phyloP scores from a whole-genome alignment of 2,888 invertebrate species.

The Heliconius ismenius region DNA sequence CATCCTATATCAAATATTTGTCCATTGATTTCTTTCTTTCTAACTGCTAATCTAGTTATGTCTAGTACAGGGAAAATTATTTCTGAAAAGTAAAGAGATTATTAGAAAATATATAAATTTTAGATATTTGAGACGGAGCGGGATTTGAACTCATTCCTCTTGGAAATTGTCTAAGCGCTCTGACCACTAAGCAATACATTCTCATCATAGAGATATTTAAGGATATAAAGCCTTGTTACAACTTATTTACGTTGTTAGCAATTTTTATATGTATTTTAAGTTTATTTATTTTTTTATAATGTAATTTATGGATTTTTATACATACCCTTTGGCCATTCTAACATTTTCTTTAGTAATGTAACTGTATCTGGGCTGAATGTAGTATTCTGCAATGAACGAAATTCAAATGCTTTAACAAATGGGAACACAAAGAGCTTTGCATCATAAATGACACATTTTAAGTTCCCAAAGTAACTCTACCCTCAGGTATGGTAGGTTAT shows the following conservation, averaged over 20 bases:
- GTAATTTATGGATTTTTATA: not conserved
- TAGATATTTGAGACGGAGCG: not conserved
- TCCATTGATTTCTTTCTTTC: slow-evolving; percentile 83
- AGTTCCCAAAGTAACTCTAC: not conserved
- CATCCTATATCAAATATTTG: slow-evolving; percentile 70
- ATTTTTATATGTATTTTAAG: no score
- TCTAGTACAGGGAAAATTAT: slow-evolving; percentile 95
- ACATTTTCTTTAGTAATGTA: slow-evolving; percentile 81
- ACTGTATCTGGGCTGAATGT: slow-evolving; percentile 74
- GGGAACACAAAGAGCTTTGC: no score
- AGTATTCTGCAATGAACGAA: slow-evolving; percentile 59
- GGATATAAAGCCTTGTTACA: no score
- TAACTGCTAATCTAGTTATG: slow-evolving; percentile 90
- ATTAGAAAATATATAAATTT: not conserved
- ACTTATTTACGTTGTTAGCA: no score
- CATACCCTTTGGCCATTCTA: slow-evolving; percentile 88
- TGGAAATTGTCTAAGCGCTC: no score
- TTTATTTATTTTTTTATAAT: no score
- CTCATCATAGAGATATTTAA: no score
- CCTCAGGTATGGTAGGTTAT: no score
- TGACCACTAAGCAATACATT: no score
- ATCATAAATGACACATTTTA: no score
- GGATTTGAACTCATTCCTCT: no score
- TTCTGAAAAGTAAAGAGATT: slow-evolving; percentile 80
- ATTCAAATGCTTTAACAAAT: not conserved